Conservation (phyloP, 2,797 vertebrate genomes). For the Myotis pilosus region DNA sequence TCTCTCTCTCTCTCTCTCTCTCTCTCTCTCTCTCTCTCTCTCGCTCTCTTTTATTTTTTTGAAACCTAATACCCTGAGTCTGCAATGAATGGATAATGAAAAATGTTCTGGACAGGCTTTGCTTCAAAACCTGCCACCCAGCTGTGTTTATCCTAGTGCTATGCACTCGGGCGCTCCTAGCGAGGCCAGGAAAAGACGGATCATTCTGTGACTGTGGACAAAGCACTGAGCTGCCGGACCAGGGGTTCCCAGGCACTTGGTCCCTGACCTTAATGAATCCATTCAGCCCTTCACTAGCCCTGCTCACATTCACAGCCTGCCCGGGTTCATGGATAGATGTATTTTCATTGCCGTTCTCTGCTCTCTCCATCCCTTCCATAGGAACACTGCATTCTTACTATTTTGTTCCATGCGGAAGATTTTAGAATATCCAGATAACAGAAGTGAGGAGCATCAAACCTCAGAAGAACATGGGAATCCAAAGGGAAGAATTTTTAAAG, state of each 20-base stretch:
- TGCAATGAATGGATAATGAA: not conserved
- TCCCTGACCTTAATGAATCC: not conserved
- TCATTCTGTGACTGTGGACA: not conserved
- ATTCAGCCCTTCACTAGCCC: not conserved
- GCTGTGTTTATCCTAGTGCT: not conserved
- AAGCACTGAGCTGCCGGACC: not conserved
- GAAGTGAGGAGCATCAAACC: not conserved
- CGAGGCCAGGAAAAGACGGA: not conserved
- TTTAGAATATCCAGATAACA: not conserved
- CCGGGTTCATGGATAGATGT: not conserved
- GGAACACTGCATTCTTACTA: not conserved
- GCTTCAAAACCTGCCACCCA: constrained; percentile 22
- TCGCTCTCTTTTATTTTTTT: not conserved
- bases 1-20: no score
- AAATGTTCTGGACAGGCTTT: constrained; percentile 25
- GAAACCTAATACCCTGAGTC: not conserved
- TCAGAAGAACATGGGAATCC: not conserved
- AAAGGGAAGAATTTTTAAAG: not conserved
- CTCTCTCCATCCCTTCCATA: not conserved
- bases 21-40: not conserved
- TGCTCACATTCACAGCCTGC: not conserved
- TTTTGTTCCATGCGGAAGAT: not conserved
- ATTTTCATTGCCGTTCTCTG: not conserved
- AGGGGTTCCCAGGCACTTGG: not conserved
- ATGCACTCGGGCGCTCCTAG: not conserved